Percentiles rank a stretch among this genome's conserved stretches.
Evolutionary conservation across 2,888 invertebrate genomes (phyloP).

Genomic region (Cosmopolites sordidus): DNA sequence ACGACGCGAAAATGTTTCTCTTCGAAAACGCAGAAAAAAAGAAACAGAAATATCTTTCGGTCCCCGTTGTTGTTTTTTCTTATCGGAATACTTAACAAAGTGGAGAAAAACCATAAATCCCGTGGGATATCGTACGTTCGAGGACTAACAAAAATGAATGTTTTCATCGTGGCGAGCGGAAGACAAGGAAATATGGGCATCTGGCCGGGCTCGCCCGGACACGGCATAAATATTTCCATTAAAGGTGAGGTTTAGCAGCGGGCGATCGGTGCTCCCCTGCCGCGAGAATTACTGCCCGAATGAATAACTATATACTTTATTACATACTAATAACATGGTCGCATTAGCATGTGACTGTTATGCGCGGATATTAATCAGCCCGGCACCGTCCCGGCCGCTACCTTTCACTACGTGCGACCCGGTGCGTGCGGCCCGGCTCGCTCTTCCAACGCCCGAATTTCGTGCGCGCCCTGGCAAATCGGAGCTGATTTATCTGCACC

Average conservation of each 20-base stretch:
- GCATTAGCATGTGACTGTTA: constrained; percentile 47
- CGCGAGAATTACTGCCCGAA: constrained; percentile 51
- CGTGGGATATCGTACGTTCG: constrained; percentile 7
- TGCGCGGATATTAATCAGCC: constrained; percentile 39
- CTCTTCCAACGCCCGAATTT: constrained; percentile 17
- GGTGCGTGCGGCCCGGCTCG: not conserved
- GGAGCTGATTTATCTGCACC: constrained; percentile 15
- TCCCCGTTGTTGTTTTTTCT: too few relatives aligned
- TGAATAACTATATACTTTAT: constrained; percentile 52
- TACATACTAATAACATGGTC: constrained; percentile 50
- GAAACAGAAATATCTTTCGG: too few relatives aligned
- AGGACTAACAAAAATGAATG: constrained; percentile 10
- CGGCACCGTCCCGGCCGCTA: constrained; percentile 39
- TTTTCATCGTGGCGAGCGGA: constrained; percentile 20
- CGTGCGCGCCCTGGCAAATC: constrained; percentile 9
- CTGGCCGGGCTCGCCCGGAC: constrained; percentile 41
- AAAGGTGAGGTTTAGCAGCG: constrained; percentile 51
- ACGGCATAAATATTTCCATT: constrained; percentile 51
- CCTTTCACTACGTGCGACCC: constrained; percentile 27
- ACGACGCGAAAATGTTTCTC: too few relatives aligned
- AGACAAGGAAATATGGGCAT: constrained; percentile 36
- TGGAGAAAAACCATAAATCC: not conserved
- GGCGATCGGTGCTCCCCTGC: constrained; percentile 45
- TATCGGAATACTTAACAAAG: not conserved
- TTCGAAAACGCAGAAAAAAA: too few relatives aligned